Evolutionary conservation across 2,797 vertebrate species (phyloP), one percentile per base, ranked within the genome.

Genomic region (Gymnodraco acuticeps): DNA sequence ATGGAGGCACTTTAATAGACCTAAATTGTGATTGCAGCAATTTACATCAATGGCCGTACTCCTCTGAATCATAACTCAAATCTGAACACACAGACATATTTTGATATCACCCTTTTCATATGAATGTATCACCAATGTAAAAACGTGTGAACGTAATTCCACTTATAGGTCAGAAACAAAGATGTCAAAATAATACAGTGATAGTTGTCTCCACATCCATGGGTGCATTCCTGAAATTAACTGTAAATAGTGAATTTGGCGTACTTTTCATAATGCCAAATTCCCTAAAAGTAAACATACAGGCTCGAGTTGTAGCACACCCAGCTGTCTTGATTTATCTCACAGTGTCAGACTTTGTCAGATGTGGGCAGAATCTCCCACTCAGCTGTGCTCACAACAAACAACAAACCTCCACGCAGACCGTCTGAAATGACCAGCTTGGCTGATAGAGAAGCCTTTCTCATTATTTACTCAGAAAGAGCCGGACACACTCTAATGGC

Each of bases 381-480:
- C 33, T 38, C 33, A 38, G 33, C 42, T 12, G 10, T 0, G 27
- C 64, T 75, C 58, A 6, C 61, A 27, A 73, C 76, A 65, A 62
- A 59, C 52, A 33, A 10, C 12, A 31, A 48, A n/a, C 42, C 62
- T 48, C 50, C 12, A 62, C 50, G 53, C 52, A 17, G 51, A 12
- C 23, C 3, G 52, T 33, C 69, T 63, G 65, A 70, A 70, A 75
- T 47, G 16, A 53, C 45, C 64, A 10, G 63, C 54, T 14, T 4
- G 10, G 61, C 10, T 68, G 77, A 88, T 20, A 11, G 41, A 82
- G 79, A 73, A 52, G 7, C 70, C 59, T 0, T 51, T 56, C 75
- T 89, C 77, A 50, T 88, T 83, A 82, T 87, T 86, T 78, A 81
- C 77, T 69, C 38, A 69, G 63, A 62, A 55, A n/a, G 62, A 77